Conservation (phyloP, 1,140 invertebrate genomes). For the Anagrus nilaparvatae region DNA sequence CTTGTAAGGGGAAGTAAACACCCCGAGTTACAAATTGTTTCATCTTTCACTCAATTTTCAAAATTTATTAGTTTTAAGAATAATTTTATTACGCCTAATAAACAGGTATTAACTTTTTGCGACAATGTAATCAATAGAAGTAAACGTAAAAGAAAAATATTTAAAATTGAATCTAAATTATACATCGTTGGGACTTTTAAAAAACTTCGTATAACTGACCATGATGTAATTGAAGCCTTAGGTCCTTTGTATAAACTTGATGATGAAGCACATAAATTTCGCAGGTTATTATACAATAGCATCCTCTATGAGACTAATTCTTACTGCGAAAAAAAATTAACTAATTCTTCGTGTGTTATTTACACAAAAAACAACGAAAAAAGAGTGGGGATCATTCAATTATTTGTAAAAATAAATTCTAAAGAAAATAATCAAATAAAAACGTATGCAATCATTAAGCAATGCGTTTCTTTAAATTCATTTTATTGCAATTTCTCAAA, state of each 20-base stretch:
- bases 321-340: background rate
- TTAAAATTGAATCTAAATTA: background rate
- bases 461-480: background rate
- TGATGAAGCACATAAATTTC: background rate
- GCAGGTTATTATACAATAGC: background rate
- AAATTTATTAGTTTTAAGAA: constrained; percentile 1
- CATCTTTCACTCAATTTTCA: background rate
- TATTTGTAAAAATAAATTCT: constrained; percentile 1
- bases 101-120: background rate
- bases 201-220: background rate
- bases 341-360: background rate
- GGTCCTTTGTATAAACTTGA: background rate
- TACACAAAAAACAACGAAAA: background rate
- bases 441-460: background rate
- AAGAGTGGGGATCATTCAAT: background rate
- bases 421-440: background rate
- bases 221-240: background rate
- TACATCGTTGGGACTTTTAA: background rate
- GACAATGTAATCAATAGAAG: background rate
- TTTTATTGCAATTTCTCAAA: background rate
- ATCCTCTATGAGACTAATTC: background rate
- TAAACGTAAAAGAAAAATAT: background rate
- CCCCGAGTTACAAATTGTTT: constrained; percentile 7
- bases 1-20: constrained; percentile 6
- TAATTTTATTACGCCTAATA: background rate